Conservation (phyloP, 2,888 invertebrate species). For the Rhimphoctona megacephalus region DNA sequence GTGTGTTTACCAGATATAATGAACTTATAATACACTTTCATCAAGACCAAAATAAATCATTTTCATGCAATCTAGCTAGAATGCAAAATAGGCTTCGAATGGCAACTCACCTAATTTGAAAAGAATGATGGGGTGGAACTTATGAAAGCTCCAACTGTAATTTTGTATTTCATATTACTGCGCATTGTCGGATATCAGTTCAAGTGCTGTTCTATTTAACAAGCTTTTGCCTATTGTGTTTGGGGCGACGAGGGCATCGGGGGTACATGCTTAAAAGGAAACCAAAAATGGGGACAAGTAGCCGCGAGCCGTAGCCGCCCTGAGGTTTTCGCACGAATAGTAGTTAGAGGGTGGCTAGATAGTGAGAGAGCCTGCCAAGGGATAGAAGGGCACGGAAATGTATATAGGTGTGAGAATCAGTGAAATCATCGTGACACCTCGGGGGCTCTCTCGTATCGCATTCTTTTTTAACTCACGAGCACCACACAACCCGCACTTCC, state of each 20-base stretch:
- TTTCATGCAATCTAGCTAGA: too few species aligned
- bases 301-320: conserved; percentile 74
- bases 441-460: conserved; percentile 82
- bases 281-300: conserved; percentile 85
- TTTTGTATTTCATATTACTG: conserved; percentile 2
- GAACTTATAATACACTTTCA: neutral
- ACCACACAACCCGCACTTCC: conserved; percentile 45
- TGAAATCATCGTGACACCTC: conserved; percentile 84
- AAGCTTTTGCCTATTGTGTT: conserved; percentile 83
- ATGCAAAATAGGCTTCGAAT: neutral
- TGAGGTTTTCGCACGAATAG: conserved; percentile 66
- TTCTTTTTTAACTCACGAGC: conserved; percentile 77
- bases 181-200: conserved; percentile 76
- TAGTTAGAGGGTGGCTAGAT: conserved; percentile 49
- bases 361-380: conserved; percentile 68
- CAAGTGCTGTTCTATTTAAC: conserved; percentile 84
- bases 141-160: neutral
- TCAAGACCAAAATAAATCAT: neutral
- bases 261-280: conserved; percentile 84
- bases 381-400: conserved; percentile 51
- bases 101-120: neutral
- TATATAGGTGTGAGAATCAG: conserved; percentile 83
- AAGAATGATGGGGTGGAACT: neutral
- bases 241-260: conserved; percentile 43
- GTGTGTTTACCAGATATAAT: neutral